phyloP scores from a whole-genome alignment of 2,113 vertebrate species.

The Hippocampus abdominalis region DNA sequence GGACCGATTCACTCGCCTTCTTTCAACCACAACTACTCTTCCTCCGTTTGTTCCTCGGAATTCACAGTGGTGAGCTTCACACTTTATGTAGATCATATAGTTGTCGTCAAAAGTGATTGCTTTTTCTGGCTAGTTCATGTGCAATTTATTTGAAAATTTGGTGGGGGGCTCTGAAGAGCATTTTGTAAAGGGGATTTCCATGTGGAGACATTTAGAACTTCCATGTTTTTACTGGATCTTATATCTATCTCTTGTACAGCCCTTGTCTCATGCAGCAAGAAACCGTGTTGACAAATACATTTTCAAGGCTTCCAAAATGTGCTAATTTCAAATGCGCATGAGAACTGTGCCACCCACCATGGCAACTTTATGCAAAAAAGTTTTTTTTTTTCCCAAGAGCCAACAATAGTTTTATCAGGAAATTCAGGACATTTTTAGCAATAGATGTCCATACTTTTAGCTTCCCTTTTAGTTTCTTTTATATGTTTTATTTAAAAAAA shows the following conservation, averaged over 20 bases:
- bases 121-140: background rate
- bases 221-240: background rate
- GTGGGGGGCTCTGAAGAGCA: background rate
- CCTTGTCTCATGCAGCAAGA: too few species aligned
- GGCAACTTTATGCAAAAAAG: too few species aligned
- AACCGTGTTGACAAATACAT: too few species aligned
- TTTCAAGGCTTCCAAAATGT: too few species aligned
- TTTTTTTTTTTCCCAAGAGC: too few species aligned
- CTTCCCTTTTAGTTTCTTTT: background rate
- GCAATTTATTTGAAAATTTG: background rate
- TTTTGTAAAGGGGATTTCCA: background rate
- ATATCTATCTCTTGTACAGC: too few species aligned
- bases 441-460: too few species aligned
- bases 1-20: slow-evolving; percentile 30
- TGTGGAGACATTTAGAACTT: background rate
- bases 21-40: slow-evolving; percentile 8
- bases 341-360: too few species aligned
- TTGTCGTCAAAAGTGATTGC: background rate
- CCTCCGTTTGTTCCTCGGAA: slow-evolving; percentile 27
- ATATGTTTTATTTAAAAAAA: background rate
- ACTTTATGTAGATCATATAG: background rate
- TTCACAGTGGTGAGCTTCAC: slow-evolving; percentile 45
- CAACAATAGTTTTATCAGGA: too few species aligned
- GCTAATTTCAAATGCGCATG: too few species aligned
- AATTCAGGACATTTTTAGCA: too few species aligned